Conservation (phyloP, 2,113 vertebrate genomes). For the Pterophyllum scalare region DNA sequence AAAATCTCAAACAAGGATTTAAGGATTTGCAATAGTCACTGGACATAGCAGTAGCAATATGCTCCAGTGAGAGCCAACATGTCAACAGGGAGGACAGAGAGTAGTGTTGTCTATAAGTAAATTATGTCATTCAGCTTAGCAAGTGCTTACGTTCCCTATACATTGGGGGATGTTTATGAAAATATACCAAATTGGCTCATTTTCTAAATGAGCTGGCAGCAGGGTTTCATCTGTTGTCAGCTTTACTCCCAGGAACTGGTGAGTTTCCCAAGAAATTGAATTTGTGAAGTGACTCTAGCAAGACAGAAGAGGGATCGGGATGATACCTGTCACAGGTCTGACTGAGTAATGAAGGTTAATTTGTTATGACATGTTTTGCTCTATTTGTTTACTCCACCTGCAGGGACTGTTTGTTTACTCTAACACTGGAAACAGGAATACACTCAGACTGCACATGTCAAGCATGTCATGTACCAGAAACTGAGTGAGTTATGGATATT, state of each 20-base stretch:
- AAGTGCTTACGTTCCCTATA: conserved; percentile 42
- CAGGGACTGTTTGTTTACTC: conserved; percentile 12
- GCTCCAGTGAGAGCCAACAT: conserved; percentile 12
- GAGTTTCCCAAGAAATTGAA: conserved; percentile 51
- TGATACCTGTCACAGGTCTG: conserved; percentile 40
- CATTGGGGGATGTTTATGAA: conserved; percentile 33
- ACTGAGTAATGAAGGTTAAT: conserved; percentile 31
- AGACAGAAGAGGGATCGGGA: conserved; percentile 17
- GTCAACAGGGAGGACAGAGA: conserved; percentile 26
- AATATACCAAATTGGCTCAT: conserved; percentile 54
- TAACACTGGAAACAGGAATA: background rate
- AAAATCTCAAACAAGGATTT: conserved; percentile 26
- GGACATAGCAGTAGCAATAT: background rate
- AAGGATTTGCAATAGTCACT: conserved; percentile 8
- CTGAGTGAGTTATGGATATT: background rate
- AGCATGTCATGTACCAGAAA: background rate
- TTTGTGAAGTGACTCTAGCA: conserved; percentile 39
- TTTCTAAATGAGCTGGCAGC: conserved; percentile 55
- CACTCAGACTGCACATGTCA: background rate
- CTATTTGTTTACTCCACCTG: conserved; percentile 26
- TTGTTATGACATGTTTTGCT: conserved; percentile 41
- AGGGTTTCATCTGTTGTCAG: conserved; percentile 40
- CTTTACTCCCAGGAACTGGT: conserved; percentile 8
- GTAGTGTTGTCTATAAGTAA: conserved; percentile 49
- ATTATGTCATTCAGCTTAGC: conserved; percentile 42